Conservation (phyloP, 2,888 invertebrate genomes). For the Drosophila niveifrons region DNA sequence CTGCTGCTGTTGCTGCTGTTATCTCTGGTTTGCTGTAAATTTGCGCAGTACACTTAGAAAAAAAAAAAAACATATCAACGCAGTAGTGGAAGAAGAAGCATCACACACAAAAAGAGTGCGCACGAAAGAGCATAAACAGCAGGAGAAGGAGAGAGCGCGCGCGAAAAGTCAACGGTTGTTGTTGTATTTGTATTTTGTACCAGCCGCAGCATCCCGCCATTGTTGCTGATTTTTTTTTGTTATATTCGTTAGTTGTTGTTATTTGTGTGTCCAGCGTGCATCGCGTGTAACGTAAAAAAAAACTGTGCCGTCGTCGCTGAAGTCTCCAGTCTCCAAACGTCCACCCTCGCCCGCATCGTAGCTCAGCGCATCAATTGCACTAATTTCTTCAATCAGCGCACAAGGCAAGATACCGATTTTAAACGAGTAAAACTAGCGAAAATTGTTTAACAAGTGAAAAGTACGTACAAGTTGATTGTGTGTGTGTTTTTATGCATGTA, state of each 20-base stretch:
- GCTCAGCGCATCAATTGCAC: constrained; percentile 71
- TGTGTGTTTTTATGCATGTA: constrained; percentile 29
- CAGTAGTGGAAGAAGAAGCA: constrained; percentile 6
- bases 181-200: constrained; percentile 45
- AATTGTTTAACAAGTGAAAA: constrained; percentile 73
- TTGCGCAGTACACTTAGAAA: constrained; percentile 66
- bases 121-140: constrained; percentile 21
- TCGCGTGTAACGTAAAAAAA: constrained; percentile 77
- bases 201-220: constrained; percentile 66
- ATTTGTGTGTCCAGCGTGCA: constrained; percentile 40
- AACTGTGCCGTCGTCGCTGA: constrained; percentile 62
- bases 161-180: constrained; percentile 59
- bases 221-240: constrained; percentile 44
- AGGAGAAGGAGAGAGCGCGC: constrained; percentile 49
- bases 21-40: constrained; percentile 60
- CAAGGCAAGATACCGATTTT: constrained; percentile 70
- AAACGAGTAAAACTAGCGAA: constrained; percentile 77
- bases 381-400: constrained; percentile 78
- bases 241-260: constrained; percentile 36
- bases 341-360: constrained; percentile 53
- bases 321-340: constrained; percentile 28
- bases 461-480: constrained; percentile 1
- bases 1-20: constrained; percentile 60
- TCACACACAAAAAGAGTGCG: constrained; percentile 10
- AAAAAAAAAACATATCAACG: constrained; percentile 22